Percentiles rank a stretch among this genome's conserved stretches.
phyloP scores from a whole-genome alignment of 2,113 vertebrate genomes.

The Ailuropoda melanoleuca region DNA sequence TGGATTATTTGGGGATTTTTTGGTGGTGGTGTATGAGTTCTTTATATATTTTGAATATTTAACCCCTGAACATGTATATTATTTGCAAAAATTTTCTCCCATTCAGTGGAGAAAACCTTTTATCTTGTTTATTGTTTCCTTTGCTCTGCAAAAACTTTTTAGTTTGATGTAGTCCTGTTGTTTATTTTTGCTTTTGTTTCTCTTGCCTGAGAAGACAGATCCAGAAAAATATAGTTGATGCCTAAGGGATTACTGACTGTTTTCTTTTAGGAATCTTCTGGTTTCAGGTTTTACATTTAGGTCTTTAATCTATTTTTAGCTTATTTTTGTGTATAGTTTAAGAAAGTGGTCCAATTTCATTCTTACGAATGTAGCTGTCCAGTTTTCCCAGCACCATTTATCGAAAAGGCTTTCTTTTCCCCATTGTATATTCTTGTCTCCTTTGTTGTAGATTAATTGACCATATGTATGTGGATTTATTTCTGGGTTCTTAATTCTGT shows the following conservation, averaged over 20 bases:
- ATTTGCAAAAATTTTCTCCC: neutral
- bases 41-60: neutral
- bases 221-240: neutral
- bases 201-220: neutral
- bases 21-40: neutral
- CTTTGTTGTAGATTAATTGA: neutral
- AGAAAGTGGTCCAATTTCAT: neutral
- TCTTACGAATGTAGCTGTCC: neutral
- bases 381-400: neutral
- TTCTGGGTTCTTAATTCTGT: neutral
- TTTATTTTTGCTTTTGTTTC: neutral
- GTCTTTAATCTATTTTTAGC: neutral
- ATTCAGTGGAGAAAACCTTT: neutral
- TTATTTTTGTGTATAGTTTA: neutral
- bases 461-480: neutral
- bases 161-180: neutral
- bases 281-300: neutral
- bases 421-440: neutral
- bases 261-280: neutral
- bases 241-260: neutral
- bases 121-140: neutral
- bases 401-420: neutral
- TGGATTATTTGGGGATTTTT: neutral
- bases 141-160: neutral
- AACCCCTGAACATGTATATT: neutral